Conservation (phyloP, 2,888 invertebrate genomes). For the Melanophora roralis region DNA sequence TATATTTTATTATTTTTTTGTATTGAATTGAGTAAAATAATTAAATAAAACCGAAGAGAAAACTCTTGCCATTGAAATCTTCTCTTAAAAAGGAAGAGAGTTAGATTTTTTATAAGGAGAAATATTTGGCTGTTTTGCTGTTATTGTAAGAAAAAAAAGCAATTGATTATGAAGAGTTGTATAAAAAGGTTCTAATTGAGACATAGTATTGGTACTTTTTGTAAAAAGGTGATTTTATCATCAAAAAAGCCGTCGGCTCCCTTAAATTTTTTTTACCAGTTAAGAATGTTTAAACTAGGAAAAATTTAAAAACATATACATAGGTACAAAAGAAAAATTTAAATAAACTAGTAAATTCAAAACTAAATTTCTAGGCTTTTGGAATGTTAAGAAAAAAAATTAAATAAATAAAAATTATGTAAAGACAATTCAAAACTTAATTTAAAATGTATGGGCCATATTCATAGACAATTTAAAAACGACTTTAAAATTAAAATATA, state of each 20-base stretch:
- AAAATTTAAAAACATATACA: too few species aligned
- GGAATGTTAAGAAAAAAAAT: too few species aligned
- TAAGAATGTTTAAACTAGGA: too few species aligned
- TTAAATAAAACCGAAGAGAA: slow-evolving; percentile 28
- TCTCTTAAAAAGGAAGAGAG: slow-evolving; percentile 6
- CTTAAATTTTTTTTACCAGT: too few species aligned
- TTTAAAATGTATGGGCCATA: too few species aligned
- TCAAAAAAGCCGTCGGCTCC: slow-evolving; percentile 47
- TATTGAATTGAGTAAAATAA: slow-evolving; percentile 58
- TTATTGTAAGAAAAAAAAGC: slow-evolving; percentile 10
- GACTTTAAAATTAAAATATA: too few species aligned
- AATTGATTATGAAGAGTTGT: slow-evolving; percentile 52
- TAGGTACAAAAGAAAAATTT: too few species aligned
- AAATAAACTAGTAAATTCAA: too few species aligned
- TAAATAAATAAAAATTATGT: too few species aligned
- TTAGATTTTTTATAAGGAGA: slow-evolving; percentile 32
- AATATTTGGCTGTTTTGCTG: slow-evolving; percentile 19
- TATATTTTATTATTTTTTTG: slow-evolving; percentile 31
- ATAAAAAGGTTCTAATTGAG: slow-evolving; percentile 33
- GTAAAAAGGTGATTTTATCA: not conserved
- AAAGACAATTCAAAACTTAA: too few species aligned
- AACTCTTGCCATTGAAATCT: not conserved
- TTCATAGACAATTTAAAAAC: too few species aligned
- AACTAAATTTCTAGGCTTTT: too few species aligned
- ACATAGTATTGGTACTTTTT: slow-evolving; percentile 31